A percentile compares a stretch with the other conserved stretches of the same genome.
Evolutionary conservation across 2,888 invertebrate genomes (phyloP).

Genomic region (Cremastinae sp.): DNA sequence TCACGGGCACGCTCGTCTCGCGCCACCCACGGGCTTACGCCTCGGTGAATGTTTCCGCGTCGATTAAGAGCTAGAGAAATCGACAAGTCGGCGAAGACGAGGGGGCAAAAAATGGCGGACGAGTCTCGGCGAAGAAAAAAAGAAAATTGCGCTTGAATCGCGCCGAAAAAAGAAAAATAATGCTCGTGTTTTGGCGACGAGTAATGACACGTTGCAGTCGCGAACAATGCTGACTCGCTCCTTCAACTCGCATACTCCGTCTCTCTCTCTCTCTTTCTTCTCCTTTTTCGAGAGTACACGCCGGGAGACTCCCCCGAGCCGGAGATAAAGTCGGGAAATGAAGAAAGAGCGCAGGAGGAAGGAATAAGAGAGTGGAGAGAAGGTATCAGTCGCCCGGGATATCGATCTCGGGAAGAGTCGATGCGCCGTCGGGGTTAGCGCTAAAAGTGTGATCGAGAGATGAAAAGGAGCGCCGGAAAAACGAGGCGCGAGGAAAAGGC

Average conservation of each 20-base stretch:
- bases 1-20: too few species aligned
- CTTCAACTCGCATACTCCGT: too few species aligned
- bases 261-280: not conserved
- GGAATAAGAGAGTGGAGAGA: constrained; percentile 3
- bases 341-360: constrained; percentile 5
- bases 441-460: constrained; percentile 44
- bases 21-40: too few species aligned
- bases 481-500: not conserved
- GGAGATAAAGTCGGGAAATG: not conserved
- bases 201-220: constrained; percentile 49
- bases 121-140: too few species aligned
- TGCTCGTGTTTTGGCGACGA: not conserved
- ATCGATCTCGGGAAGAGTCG: constrained; percentile 37
- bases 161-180: too few species aligned
- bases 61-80: too few species aligned
- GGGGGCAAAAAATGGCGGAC: too few species aligned
- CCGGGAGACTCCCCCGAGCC: not conserved
- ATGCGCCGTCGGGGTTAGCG: constrained; percentile 13
- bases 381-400: constrained; percentile 1
- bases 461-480: constrained; percentile 23
- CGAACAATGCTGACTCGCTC: constrained; percentile 62
- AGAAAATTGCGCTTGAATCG: too few species aligned
- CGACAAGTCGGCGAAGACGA: too few species aligned
- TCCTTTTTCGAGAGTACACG: constrained; percentile 6
- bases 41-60: too few species aligned